phyloP scores from a whole-genome alignment of 2,888 invertebrate genomes.

The Atrina japonica region DNA sequence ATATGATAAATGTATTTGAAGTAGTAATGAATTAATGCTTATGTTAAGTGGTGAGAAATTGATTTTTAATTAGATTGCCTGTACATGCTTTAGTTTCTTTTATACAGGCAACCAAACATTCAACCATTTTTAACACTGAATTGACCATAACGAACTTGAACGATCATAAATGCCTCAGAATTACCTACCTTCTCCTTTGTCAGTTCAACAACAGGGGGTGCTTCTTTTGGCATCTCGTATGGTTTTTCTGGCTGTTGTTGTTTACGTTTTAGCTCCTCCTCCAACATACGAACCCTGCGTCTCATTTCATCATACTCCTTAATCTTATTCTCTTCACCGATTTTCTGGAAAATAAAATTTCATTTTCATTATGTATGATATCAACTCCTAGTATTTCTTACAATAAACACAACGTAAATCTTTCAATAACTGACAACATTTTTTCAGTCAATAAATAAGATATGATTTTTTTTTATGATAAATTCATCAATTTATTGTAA shows the following conservation, averaged over 20 bases:
- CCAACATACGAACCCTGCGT: conserved; percentile 74
- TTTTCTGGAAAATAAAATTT: conserved; percentile 60
- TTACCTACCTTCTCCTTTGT: conserved; percentile 56
- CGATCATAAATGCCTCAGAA: conserved; percentile 6
- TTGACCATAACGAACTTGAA: too few species aligned
- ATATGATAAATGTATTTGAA: too few species aligned
- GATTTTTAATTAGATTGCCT: too few species aligned
- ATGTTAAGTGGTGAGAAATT: too few species aligned
- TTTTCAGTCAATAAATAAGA: too few species aligned
- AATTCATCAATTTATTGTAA: too few species aligned
- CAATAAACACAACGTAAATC: not conserved
- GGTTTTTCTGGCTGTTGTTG: conserved; percentile 78
- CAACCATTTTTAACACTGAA: too few species aligned
- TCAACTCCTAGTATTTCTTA: not conserved
- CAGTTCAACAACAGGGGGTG: conserved; percentile 46
- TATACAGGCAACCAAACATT: too few species aligned
- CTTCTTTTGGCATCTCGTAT: conserved; percentile 69
- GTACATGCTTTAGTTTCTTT: too few species aligned
- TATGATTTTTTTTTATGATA: too few species aligned
- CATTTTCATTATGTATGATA: not conserved
- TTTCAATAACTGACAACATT: too few species aligned
- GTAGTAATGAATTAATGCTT: too few species aligned
- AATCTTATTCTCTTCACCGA: conserved; percentile 71
- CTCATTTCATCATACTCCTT: conserved; percentile 78
- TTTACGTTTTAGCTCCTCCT: conserved; percentile 76